phyloP scores from a whole-genome alignment of 2,113 vertebrate species.

The Terrapene triunguis region DNA sequence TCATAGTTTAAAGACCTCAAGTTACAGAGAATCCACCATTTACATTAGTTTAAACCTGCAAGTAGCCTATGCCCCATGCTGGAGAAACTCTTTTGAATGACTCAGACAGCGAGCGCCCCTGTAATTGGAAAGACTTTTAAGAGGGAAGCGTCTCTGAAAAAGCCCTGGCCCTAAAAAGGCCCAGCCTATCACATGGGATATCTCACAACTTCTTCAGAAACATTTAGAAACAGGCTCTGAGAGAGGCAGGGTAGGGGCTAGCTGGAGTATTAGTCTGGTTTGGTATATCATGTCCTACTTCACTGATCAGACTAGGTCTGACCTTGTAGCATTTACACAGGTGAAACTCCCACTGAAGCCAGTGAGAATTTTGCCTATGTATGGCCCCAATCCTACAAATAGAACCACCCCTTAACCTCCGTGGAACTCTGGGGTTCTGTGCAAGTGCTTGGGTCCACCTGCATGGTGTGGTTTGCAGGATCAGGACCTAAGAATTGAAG shows the following conservation, averaged over 20 bases:
- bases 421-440: not conserved
- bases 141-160: not conserved
- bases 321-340: not conserved
- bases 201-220: conserved; percentile 24
- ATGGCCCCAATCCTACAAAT: not conserved
- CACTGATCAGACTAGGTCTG: not conserved
- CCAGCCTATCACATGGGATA: not conserved
- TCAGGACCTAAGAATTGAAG: not conserved
- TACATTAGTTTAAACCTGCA: too few species aligned
- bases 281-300: not conserved
- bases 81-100: not conserved
- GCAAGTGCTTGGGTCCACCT: not conserved
- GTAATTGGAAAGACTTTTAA: not conserved
- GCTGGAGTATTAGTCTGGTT: not conserved
- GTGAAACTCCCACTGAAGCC: not conserved
- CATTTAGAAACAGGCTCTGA: not conserved
- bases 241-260: not conserved
- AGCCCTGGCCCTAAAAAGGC: not conserved
- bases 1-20: too few species aligned
- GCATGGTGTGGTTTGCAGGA: not conserved
- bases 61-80: too few species aligned
- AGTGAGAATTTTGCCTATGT: not conserved
- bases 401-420: not conserved
- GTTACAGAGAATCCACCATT: too few species aligned
- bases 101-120: not conserved